phyloP scores from a whole-genome alignment of 2,797 vertebrate genomes.

The Ibycter americanus region DNA sequence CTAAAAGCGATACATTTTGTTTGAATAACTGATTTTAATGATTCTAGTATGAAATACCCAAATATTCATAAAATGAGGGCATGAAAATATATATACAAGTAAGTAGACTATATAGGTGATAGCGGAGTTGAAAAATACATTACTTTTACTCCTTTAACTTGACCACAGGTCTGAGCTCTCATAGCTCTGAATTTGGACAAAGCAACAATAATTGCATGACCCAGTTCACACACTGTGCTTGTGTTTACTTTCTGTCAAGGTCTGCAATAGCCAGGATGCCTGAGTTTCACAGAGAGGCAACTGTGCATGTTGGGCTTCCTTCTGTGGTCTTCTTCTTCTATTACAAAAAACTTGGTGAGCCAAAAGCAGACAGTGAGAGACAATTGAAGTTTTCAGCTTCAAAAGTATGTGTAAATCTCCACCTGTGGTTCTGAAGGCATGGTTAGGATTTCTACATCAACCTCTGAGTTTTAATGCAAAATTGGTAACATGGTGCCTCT shows the following conservation, averaged over 20 bases:
- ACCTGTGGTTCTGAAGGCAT: neutral
- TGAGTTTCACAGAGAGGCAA: neutral
- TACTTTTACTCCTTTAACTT: neutral
- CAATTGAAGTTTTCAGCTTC: neutral
- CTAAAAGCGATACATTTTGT: neutral
- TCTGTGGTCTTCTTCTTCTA: neutral
- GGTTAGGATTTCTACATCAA: neutral
- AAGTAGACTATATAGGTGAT: neutral
- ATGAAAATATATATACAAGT: neutral
- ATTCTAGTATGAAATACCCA: neutral
- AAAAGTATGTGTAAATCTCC: neutral
- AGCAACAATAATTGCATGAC: neutral
- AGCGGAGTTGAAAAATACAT: neutral
- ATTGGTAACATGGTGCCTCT: neutral
- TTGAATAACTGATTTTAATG: neutral
- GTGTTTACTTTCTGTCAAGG: neutral
- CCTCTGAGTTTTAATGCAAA: neutral
- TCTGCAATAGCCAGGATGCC: neutral
- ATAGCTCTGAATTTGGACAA: neutral
- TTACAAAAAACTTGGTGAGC: neutral
- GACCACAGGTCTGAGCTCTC: neutral
- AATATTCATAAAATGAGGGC: neutral
- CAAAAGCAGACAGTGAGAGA: neutral
- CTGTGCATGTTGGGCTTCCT: neutral
- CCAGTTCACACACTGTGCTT: neutral